Conservation (phyloP, 2,888 invertebrate species). For the Blastobasis adustella region DNA sequence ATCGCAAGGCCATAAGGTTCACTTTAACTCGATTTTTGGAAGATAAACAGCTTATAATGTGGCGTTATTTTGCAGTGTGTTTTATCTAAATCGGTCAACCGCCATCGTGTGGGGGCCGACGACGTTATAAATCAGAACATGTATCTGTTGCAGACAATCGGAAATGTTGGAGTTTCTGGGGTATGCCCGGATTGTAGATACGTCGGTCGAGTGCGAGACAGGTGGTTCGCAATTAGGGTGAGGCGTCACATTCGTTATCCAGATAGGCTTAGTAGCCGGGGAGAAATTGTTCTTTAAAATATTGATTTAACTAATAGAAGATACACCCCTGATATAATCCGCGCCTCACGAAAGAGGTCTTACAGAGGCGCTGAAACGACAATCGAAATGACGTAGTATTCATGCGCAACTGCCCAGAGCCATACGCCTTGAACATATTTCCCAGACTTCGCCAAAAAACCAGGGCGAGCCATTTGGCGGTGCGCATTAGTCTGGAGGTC, state of each 20-base stretch:
- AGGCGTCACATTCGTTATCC: background rate
- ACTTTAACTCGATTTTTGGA: background rate
- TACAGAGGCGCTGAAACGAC: no score
- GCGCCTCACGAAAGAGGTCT: no score
- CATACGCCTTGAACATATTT: no score
- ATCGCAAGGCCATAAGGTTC: background rate
- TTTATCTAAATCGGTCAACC: constrained; percentile 59
- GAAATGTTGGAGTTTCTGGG: background rate
- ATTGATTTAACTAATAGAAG: background rate
- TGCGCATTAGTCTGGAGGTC: no score
- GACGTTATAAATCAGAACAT: constrained; percentile 46
- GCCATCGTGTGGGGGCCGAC: constrained; percentile 54
- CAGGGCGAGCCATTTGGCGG: no score
- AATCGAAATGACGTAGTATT: no score
- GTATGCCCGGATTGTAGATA: background rate
- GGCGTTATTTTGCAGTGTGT: constrained; percentile 29
- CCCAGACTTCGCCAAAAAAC: no score
- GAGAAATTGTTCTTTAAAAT: background rate
- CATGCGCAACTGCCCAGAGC: no score
- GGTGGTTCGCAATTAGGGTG: background rate
- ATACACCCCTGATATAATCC: no score
- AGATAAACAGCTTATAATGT: constrained; percentile 12
- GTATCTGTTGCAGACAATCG: constrained; percentile 26
- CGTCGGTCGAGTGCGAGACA: background rate
- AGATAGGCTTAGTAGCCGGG: background rate